Percentiles rank a stretch among this genome's conserved stretches.
These are phyloP conservation scores for Hemibagrus wyckioides DNA, from an alignment of 2,113 vertebrate genomes.

Conservation along the genomic window DNA sequence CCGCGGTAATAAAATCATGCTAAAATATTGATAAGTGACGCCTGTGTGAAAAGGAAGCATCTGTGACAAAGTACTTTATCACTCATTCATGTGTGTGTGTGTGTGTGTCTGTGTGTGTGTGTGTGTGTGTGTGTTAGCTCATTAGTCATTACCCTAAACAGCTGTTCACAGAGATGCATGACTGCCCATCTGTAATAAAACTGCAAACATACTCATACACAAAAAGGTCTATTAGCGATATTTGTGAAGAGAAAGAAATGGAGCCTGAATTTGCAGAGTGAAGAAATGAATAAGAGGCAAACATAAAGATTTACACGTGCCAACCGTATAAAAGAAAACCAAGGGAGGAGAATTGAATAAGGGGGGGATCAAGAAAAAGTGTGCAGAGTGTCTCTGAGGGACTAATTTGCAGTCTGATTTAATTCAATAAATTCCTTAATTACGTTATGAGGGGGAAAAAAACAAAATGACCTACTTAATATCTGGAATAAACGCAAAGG, in stretches of 20 bases:
- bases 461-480: conserved; percentile 60
- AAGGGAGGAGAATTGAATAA: neutral
- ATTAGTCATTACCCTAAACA: conserved; percentile 72
- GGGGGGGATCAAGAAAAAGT: neutral
- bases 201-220: conserved; percentile 4
- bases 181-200: conserved; percentile 39
- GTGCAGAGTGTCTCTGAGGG: conserved; percentile 52
- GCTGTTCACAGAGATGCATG: conserved; percentile 62
- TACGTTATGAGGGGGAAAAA: conserved; percentile 49
- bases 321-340: conserved; percentile 3
- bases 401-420: conserved; percentile 55
- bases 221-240: conserved; percentile 18
- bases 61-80: conserved; percentile 69
- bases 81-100: conserved; percentile 30
- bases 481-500: conserved; percentile 62
- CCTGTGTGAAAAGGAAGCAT: conserved; percentile 61
- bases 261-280: neutral
- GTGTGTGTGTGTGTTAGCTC: conserved; percentile 53
- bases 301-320: conserved; percentile 6
- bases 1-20: conserved; percentile 51
- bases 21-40: conserved; percentile 71
- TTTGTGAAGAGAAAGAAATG: neutral
- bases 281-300: neutral
- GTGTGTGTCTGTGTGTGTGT: conserved; percentile 51
- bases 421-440: conserved; percentile 59